These are phyloP conservation scores for Trissolcus basalis DNA, from an alignment of 1,140 invertebrate species.

Conservation along the genomic window DNA sequence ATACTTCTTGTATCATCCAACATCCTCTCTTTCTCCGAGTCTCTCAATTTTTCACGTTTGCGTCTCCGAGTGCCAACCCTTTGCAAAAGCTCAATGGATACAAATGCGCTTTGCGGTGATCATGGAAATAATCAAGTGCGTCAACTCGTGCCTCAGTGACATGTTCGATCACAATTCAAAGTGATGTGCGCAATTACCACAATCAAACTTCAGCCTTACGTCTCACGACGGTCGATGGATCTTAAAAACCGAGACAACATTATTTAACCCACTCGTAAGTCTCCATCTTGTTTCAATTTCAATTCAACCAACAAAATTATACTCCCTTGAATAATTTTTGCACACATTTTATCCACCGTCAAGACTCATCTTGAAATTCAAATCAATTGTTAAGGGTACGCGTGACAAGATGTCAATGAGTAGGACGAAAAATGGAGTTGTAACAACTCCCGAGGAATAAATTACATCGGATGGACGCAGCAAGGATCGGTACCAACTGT, in stretches of 20 bases:
- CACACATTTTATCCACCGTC: too few relatives aligned
- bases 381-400: conserved; percentile 29
- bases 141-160: conserved; percentile 36
- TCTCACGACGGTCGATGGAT: conserved; percentile 16
- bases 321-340: too few relatives aligned
- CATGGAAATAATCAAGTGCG: conserved; percentile 46
- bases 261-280: conserved; percentile 18
- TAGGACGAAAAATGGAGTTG: conserved; percentile 55
- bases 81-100: conserved; percentile 11
- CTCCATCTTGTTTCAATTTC: not conserved
- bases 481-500: conserved; percentile 69
- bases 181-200: conserved; percentile 27
- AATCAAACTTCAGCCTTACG: not conserved
- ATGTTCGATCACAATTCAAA: conserved; percentile 27
- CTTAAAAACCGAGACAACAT: not conserved
- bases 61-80: conserved; percentile 1
- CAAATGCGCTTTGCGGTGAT: conserved; percentile 30
- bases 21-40: conserved; percentile 13
- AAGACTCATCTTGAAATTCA: too few relatives aligned
- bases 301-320: too few relatives aligned
- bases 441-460: conserved; percentile 63
- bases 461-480: conserved; percentile 71
- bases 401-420: conserved; percentile 49
- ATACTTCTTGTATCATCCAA: conserved; percentile 48
- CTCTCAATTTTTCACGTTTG: conserved; percentile 11